These are phyloP conservation scores for Philereme vetulata DNA, from an alignment of 2,888 invertebrate genomes.

Conservation along the genomic window DNA sequence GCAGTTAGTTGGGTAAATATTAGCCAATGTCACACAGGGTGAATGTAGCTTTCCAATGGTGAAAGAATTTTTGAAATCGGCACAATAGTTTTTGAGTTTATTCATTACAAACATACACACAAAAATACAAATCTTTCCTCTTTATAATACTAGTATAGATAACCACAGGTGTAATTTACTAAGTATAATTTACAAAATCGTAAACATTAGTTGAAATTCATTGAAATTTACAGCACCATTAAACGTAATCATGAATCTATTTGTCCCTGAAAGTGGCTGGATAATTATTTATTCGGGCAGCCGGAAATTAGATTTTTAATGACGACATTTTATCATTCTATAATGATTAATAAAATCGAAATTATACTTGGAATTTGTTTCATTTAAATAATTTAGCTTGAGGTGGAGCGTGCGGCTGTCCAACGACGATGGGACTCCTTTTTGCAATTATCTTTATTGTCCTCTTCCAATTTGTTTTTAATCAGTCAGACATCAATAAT, in stretches of 20 bases:
- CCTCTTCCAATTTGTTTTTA: conserved; percentile 38
- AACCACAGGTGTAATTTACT: background rate
- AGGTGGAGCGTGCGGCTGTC: conserved; percentile 2
- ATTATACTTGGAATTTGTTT: conserved; percentile 16
- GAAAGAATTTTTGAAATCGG: no score
- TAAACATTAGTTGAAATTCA: conserved; percentile 6
- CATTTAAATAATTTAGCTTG: conserved; percentile 13
- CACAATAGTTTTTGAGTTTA: no score
- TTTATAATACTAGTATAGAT: no score
- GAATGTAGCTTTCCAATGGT: no score
- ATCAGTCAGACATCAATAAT: conserved; percentile 47
- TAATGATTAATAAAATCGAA: conserved; percentile 17
- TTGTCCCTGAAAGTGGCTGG: conserved; percentile 37
- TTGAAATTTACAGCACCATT: conserved; percentile 37
- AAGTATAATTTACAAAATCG: conserved; percentile 2
- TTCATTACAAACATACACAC: no score
- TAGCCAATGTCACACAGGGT: no score
- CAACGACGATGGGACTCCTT: conserved; percentile 22
- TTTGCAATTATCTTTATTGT: conserved; percentile 41
- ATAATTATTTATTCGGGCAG: conserved; percentile 43
- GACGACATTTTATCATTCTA: conserved; percentile 37
- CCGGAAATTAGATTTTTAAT: conserved; percentile 61
- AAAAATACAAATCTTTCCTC: no score
- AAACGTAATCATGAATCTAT: conserved; percentile 41
- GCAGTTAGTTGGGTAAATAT: no score